These are phyloP conservation scores for Leiothrix lutea DNA, from an alignment of 2,113 vertebrate species.

Conservation along the genomic window DNA sequence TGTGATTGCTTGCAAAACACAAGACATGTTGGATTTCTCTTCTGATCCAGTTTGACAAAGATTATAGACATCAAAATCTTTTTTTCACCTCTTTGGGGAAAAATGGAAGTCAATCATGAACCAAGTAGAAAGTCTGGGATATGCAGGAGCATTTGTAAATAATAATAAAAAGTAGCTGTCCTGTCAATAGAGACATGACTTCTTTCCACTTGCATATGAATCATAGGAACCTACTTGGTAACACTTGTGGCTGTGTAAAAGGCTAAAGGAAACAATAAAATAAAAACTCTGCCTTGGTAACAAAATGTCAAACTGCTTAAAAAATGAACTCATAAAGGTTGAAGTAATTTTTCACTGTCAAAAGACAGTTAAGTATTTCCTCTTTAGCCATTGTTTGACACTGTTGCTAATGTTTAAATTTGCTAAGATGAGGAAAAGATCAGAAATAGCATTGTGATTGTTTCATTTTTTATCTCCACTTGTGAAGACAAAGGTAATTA, in stretches of 20 bases:
- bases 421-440: neutral
- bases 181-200: neutral
- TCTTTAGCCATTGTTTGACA: neutral
- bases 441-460: neutral
- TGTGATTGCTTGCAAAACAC: neutral
- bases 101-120: neutral
- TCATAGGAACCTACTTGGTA: neutral
- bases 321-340: neutral
- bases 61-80: neutral
- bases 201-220: slow-evolving; percentile 14
- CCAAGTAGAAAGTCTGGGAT: neutral
- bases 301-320: neutral
- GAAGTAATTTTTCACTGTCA: slow-evolving; percentile 35
- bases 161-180: neutral
- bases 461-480: neutral
- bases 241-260: neutral
- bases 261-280: slow-evolving; percentile 4
- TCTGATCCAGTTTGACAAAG: neutral
- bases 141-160: neutral
- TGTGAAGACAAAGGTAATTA: neutral
- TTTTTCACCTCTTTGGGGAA: neutral
- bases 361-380: slow-evolving; percentile 10
- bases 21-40: neutral
- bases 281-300: neutral
- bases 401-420: neutral